Conservation (phyloP, 2,888 invertebrate species). For the Xanthorhoe designata region DNA sequence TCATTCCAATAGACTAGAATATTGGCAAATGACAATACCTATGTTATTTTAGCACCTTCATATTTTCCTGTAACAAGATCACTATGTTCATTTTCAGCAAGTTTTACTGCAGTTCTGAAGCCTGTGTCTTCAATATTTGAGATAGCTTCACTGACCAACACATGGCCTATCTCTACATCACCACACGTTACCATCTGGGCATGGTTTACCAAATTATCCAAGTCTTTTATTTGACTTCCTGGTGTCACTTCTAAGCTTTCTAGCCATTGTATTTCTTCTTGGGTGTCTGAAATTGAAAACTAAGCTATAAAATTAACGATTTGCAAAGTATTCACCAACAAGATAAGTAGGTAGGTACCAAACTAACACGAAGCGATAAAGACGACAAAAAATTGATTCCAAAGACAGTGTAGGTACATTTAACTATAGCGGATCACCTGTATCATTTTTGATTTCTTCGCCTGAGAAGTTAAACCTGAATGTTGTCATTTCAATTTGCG, state of each 20-base stretch:
- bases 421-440: constrained; percentile 48
- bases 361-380: no score
- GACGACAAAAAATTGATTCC: no score
- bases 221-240: constrained; percentile 56
- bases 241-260: constrained; percentile 67
- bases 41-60: constrained; percentile 86
- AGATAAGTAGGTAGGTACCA: background rate
- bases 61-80: constrained; percentile 91
- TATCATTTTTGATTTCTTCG: constrained; percentile 35
- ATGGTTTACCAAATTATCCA: constrained; percentile 62
- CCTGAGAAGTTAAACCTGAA: constrained; percentile 72
- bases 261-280: constrained; percentile 60
- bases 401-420: no score
- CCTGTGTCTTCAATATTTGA: constrained; percentile 61
- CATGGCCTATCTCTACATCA: constrained; percentile 79
- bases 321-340: background rate
- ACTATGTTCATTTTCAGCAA: constrained; percentile 88
- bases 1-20: background rate
- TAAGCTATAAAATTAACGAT: no score
- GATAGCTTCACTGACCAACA: constrained; percentile 68
- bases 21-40: background rate
- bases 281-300: constrained; percentile 12
- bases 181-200: constrained; percentile 76
- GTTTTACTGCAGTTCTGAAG: constrained; percentile 70
- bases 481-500: constrained; percentile 45